Base-by-base conservation (phyloP, 35 echinoderm and acorn worm genomes). In the Acanthaster planci region DNA sequence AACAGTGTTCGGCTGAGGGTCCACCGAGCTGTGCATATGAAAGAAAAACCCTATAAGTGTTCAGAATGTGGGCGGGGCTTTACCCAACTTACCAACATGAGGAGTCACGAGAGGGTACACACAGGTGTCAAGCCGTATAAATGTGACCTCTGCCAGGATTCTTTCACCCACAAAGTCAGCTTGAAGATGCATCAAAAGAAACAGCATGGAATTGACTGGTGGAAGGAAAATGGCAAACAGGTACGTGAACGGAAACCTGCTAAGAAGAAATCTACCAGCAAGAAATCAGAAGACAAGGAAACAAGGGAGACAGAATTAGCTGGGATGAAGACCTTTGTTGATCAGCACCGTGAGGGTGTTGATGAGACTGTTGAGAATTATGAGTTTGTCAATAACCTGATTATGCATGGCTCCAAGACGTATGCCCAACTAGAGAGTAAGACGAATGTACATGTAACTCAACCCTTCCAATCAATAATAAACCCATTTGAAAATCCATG, bases 91-190 rank as follows among this genome's bases (percentile, higher is more conserved):
- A 57, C 76, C 55, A 97, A 97, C 60, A 79, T 89, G 88, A 79
- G 79, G 32, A 54, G 76, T 37, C 94, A 97, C 50, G 84, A 84
- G 59, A 38, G 94, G 23, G 68, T 89, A 16, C 94, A 97, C 82
- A 91, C 94, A 0, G 94, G 94, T 2, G 78, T 89, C 17, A 88
- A 97, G 77, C 94, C 94, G 1, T 97, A 97, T 38, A 40, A 78
- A 30, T 97, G 94, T 78, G 86, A 97, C 52, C 80, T 87, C 38
- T 97, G 94, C 87, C 34, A 76, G n/a, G 51, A 80, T 18, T 89
- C 94, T 0, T 97, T 89, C 60, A 92, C 90, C 18, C 94, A 97
- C 78, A 97, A 97, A 53, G 90, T 97, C 76, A 97, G 94, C 37
- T 36, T 97, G 58, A 97, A 97, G 64, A 92, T 55, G 36, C 94